A percentile compares a stretch with the other conserved stretches of the same genome.
Conservation (phyloP, 2,113 vertebrate species). For the Urocolius indicus region DNA sequence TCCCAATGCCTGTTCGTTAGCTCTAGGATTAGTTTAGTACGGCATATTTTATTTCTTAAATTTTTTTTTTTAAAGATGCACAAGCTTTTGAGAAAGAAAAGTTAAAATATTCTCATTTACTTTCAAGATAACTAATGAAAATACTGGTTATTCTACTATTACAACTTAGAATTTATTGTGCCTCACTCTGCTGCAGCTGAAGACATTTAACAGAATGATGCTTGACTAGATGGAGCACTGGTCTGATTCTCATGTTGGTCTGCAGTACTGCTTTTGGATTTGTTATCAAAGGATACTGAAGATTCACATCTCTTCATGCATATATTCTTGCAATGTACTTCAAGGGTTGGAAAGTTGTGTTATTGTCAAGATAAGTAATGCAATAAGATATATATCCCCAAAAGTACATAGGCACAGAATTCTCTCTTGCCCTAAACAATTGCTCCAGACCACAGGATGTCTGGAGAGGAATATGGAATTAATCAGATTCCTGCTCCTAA, state of each 20-base stretch:
- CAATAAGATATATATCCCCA: not conserved
- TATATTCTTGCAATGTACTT: not conserved
- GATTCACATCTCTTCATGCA: not conserved
- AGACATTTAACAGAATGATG: not conserved
- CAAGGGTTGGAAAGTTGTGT: not conserved
- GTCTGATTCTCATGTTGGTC: not conserved
- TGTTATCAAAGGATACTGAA: not conserved
- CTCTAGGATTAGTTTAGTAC: slow-evolving; percentile 74
- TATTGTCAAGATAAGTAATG: not conserved
- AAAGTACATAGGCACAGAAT: not conserved
- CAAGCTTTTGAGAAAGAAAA: not conserved
- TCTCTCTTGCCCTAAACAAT: not conserved
- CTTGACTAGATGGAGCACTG: not conserved
- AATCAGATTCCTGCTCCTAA: not conserved
- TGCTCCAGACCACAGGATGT: not conserved
- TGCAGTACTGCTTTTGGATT: not conserved
- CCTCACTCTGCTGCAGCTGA: not conserved
- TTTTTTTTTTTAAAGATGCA: slow-evolving; percentile 63
- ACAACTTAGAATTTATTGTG: not conserved
- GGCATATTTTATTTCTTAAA: slow-evolving; percentile 67
- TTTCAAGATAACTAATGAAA: not conserved
- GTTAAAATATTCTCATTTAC: not conserved
- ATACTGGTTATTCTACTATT: not conserved
- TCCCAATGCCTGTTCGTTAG: slow-evolving; percentile 74
- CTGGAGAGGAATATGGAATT: not conserved